Percentiles rank a stretch among this genome's conserved stretches.
phyloP scores from a whole-genome alignment of 2,888 invertebrate species.

The Eupithecia dodoneata region DNA sequence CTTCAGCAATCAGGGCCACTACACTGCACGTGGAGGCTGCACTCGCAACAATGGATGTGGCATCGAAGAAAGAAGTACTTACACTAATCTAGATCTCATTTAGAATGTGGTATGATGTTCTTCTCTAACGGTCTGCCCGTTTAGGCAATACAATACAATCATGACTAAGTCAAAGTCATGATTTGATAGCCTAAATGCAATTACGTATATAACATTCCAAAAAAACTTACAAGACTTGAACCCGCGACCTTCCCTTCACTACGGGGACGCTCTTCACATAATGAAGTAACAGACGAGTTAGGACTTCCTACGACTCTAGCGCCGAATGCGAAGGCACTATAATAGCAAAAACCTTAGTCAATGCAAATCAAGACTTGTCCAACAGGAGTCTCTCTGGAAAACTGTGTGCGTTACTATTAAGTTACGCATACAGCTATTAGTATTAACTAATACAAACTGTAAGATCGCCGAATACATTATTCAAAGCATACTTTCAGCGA shows the following conservation, averaged over 20 bases:
- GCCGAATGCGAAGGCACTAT: too few relatives aligned
- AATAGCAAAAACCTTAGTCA: not conserved
- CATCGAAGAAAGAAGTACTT: not conserved
- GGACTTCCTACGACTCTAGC: too few relatives aligned
- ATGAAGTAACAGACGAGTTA: too few relatives aligned
- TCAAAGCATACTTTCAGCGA: not conserved
- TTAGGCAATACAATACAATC: not conserved
- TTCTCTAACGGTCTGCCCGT: not conserved
- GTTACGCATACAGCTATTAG: too few relatives aligned
- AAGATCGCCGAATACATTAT: not conserved
- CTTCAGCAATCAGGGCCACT: constrained; percentile 50
- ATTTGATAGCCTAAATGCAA: not conserved
- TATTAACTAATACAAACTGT: not conserved
- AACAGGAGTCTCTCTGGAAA: not conserved
- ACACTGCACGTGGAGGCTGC: constrained; percentile 37
- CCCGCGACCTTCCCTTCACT: too few relatives aligned
- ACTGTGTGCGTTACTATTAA: not conserved
- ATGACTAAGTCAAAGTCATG: not conserved
- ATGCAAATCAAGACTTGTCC: not conserved
- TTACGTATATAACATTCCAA: too few relatives aligned
- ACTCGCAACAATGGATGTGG: not conserved
- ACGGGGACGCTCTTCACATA: too few relatives aligned
- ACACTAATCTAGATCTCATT: not conserved
- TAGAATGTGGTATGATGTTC: not conserved
- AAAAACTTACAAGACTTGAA: too few relatives aligned